phyloP scores from a whole-genome alignment of 2,797 vertebrate genomes.

The Oreortyx pictus region DNA sequence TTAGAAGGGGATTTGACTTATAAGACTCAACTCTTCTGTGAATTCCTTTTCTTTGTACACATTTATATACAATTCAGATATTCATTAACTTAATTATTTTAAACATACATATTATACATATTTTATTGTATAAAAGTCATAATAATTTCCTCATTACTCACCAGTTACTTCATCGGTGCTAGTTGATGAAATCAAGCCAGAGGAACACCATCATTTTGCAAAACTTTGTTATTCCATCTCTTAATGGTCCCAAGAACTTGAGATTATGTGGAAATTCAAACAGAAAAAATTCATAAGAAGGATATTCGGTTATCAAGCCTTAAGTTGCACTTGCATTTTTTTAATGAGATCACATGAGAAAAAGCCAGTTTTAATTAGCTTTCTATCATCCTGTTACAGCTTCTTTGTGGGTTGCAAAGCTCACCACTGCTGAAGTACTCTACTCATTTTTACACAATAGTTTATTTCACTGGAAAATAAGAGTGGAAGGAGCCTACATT shows the following conservation, averaged over 20 bases:
- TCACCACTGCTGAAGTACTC: not conserved
- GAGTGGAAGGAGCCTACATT: not conserved
- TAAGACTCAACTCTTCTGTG: not conserved
- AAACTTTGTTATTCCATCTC: not conserved
- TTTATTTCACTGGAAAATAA: not conserved
- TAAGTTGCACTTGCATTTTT: not conserved
- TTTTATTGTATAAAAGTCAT: not conserved
- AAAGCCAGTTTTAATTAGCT: not conserved
- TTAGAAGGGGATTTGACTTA: too few relatives aligned
- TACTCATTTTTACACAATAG: not conserved
- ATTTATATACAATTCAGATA: not conserved
- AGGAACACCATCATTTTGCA: not conserved
- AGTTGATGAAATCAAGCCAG: not conserved
- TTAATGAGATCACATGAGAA: not conserved
- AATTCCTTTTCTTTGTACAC: not conserved
- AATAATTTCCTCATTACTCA: not conserved
- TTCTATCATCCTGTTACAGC: not conserved
- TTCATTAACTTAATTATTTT: not conserved
- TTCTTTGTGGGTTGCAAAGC: not conserved
- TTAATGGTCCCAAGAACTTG: not conserved
- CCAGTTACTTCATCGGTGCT: not conserved
- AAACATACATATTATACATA: not conserved
- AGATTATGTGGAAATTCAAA: not conserved
- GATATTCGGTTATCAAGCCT: not conserved
- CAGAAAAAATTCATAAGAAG: not conserved